Evolutionary conservation across 1,140 invertebrate genomes (phyloP).

Genomic region (Lasioglossum baleicum): DNA sequence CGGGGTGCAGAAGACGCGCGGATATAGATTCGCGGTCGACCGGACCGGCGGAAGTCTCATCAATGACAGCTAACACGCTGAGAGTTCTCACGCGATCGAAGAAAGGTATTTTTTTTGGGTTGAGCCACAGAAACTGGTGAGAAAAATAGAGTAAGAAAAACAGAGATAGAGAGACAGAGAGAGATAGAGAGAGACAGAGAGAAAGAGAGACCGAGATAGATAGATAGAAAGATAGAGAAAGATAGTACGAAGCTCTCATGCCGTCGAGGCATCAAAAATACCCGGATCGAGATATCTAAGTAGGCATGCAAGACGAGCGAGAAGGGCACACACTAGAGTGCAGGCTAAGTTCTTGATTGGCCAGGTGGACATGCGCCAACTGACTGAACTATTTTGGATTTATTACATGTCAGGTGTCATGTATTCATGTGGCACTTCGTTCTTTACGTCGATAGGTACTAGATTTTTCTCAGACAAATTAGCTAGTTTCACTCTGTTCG

Average conservation of each 20-base stretch:
- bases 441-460: constrained; percentile 60
- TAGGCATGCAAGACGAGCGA: constrained; percentile 76
- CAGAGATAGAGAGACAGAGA: constrained; percentile 27
- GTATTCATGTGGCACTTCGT: constrained; percentile 66
- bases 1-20: constrained; percentile 30
- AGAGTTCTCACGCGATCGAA: constrained; percentile 50
- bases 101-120: constrained; percentile 5
- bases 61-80: constrained; percentile 48
- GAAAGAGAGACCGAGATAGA: constrained; percentile 9
- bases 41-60: constrained; percentile 38
- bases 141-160: constrained; percentile 27
- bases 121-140: constrained; percentile 18
- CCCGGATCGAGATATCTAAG: constrained; percentile 69
- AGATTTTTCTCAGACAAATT: neutral
- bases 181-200: neutral
- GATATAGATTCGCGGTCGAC: constrained; percentile 4
- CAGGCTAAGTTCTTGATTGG: constrained; percentile 74
- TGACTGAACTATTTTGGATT: constrained; percentile 68
- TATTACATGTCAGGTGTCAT: constrained; percentile 61
- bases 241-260: constrained; percentile 61
- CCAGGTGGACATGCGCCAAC: constrained; percentile 77
- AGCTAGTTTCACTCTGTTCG: too few relatives aligned
- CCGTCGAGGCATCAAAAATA: constrained; percentile 56
- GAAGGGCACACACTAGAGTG: constrained; percentile 76
- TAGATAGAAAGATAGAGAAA: constrained; percentile 24